Percentiles rank a stretch among this genome's conserved stretches.
These are phyloP conservation scores for Choristoneura rosaceana DNA, from an alignment of 2,888 invertebrate species.

Conservation along the genomic window DNA sequence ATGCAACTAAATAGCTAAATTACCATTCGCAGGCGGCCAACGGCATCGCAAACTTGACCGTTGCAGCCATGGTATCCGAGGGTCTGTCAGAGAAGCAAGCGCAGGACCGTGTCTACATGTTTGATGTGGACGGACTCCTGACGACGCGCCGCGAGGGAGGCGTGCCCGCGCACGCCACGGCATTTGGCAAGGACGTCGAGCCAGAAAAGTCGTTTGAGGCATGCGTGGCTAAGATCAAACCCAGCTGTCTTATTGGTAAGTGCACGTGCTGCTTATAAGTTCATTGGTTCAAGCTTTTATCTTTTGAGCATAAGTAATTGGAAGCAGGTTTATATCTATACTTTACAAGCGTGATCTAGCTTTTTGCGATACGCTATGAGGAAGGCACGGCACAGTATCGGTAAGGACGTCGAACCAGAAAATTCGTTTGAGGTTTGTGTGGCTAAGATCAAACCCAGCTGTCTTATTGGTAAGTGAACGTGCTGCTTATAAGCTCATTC, in stretches of 20 bases:
- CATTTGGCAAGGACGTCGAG: slow-evolving; percentile 91
- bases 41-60: slow-evolving; percentile 96
- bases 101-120: slow-evolving; percentile 96
- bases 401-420: slow-evolving; percentile 92
- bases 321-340: no score
- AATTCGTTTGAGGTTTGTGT: slow-evolving; percentile 93
- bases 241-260: slow-evolving; percentile 92
- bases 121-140: slow-evolving; percentile 96
- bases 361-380: slow-evolving; percentile 81
- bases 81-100: slow-evolving; percentile 89
- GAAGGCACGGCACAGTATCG: slow-evolving; percentile 89
- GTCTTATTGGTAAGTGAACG: slow-evolving; percentile 88
- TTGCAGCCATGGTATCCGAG: slow-evolving; percentile 94
- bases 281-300: no score
- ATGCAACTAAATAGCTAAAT: no score
- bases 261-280: background rate
- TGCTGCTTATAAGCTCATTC: background rate
- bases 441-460: slow-evolving; percentile 93
- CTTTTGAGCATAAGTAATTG: no score
- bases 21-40: slow-evolving; percentile 89
- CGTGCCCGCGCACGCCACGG: slow-evolving; percentile 88
- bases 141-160: slow-evolving; percentile 88
- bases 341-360: no score
- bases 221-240: slow-evolving; percentile 93
- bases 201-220: slow-evolving; percentile 92